A percentile compares a stretch with the other conserved stretches of the same genome.
phyloP scores from a whole-genome alignment of 2,113 vertebrate species.

The Oreotrochilus melanogaster region DNA sequence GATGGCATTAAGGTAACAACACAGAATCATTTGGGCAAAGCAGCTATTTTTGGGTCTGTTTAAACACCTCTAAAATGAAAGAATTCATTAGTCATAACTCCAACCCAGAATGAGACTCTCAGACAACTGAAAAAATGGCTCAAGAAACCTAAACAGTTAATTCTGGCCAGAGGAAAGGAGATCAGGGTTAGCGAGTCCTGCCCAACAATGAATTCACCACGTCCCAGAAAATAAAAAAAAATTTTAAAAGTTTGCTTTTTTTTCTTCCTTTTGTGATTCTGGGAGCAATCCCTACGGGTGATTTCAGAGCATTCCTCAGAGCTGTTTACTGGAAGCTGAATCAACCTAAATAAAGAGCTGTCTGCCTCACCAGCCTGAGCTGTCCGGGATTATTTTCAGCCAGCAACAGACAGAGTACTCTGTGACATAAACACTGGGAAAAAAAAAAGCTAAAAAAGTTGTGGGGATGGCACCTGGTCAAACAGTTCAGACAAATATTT shows the following conservation, averaged over 20 bases:
- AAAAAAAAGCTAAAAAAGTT: too few relatives aligned
- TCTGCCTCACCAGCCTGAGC: background rate
- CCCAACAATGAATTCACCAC: fast-evolving
- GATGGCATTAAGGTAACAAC: fast-evolving
- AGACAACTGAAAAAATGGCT: fast-evolving
- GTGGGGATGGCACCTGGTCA: background rate
- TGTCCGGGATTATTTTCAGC: background rate
- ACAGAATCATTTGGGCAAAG: background rate
- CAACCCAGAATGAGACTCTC: background rate
- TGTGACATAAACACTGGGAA: fast-evolving
- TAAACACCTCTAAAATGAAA: background rate
- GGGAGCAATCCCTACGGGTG: background rate
- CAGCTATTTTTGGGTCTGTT: background rate
- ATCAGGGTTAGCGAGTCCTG: background rate
- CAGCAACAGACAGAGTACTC: background rate
- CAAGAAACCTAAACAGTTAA: background rate
- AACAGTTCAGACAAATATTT: fast-evolving
- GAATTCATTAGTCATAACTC: fast-evolving
- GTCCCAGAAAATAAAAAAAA: background rate
- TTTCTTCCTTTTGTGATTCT: fast-evolving
- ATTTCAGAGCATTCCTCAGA: background rate
- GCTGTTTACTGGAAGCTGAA: background rate
- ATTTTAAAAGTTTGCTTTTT: background rate
- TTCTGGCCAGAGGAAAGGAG: background rate
- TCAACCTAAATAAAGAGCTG: background rate